Evolutionary conservation across 2,888 invertebrate species (phyloP).

Genomic region (Diaphora mendica): DNA sequence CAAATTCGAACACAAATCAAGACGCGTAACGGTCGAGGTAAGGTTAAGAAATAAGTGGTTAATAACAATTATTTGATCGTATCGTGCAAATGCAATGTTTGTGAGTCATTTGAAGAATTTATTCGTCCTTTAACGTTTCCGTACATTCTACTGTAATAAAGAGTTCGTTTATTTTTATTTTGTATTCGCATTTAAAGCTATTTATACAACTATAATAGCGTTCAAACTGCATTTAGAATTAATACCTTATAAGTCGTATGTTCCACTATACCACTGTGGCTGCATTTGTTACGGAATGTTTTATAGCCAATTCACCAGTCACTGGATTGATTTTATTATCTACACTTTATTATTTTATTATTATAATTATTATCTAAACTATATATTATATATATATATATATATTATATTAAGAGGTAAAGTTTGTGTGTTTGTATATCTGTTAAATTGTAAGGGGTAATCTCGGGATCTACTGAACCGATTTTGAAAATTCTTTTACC

Average conservation of each 20-base stretch:
- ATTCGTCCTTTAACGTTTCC: conserved; percentile 57
- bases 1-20: conserved; percentile 21
- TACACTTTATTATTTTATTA: no score
- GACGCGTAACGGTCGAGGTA: conserved; percentile 35
- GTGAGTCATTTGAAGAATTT: conserved; percentile 50
- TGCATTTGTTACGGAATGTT: background rate
- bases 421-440: no score
- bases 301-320: background rate
- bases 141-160: conserved; percentile 50
- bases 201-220: conserved; percentile 26
- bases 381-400: no score
- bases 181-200: conserved; percentile 31
- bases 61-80: conserved; percentile 58
- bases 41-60: conserved; percentile 40
- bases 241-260: background rate
- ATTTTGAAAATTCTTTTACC: no score
- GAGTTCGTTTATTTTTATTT: conserved; percentile 43
- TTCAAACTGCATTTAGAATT: conserved; percentile 14
- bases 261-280: background rate
- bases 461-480: no score
- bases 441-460: no score
- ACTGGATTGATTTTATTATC: no score
- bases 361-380: no score
- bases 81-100: conserved; percentile 49
- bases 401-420: no score